These are phyloP conservation scores for Cetoscarus ocellatus DNA, from an alignment of 2,797 vertebrate genomes.

Conservation along the genomic window DNA sequence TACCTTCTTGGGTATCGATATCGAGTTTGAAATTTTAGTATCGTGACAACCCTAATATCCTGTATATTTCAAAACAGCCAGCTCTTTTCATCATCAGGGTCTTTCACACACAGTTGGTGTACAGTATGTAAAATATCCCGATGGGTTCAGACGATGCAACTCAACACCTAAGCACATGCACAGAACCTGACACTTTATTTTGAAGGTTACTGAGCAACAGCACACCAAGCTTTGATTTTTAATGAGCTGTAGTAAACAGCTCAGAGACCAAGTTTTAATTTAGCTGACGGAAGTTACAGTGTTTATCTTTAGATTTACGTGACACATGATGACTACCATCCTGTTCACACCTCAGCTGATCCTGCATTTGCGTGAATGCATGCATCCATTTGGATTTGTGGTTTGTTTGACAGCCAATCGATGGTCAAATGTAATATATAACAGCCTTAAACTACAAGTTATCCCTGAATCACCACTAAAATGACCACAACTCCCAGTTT, in stretches of 20 bases:
- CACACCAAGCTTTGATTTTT: constrained; percentile 48
- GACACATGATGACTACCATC: constrained; percentile 37
- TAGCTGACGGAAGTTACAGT: constrained; percentile 10
- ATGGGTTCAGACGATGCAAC: constrained; percentile 54
- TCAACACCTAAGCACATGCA: constrained; percentile 63
- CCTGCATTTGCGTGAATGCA: constrained; percentile 6
- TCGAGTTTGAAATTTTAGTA: too few species aligned
- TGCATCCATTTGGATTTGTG: background rate
- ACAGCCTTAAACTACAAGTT: background rate
- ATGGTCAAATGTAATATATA: background rate
- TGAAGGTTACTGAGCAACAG: constrained; percentile 59
- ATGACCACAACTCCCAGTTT: background rate
- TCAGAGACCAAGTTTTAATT: constrained; percentile 27
- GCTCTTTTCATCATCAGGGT: constrained; percentile 28
- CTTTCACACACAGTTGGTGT: constrained; percentile 21
- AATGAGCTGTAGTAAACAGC: constrained; percentile 50
- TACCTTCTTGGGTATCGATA: too few species aligned
- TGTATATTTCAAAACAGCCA: constrained; percentile 16
- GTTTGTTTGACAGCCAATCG: background rate
- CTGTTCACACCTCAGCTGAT: constrained; percentile 56
- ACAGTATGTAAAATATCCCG: constrained; percentile 69
- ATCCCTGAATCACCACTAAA: background rate
- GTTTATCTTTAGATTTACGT: constrained; percentile 49
- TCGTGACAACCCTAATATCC: too few species aligned
- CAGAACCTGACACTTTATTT: constrained; percentile 62